Percentiles rank a stretch among this genome's conserved stretches.
phyloP scores from a whole-genome alignment of 1,140 invertebrate genomes.

The Camponotus pennsylvanicus region DNA sequence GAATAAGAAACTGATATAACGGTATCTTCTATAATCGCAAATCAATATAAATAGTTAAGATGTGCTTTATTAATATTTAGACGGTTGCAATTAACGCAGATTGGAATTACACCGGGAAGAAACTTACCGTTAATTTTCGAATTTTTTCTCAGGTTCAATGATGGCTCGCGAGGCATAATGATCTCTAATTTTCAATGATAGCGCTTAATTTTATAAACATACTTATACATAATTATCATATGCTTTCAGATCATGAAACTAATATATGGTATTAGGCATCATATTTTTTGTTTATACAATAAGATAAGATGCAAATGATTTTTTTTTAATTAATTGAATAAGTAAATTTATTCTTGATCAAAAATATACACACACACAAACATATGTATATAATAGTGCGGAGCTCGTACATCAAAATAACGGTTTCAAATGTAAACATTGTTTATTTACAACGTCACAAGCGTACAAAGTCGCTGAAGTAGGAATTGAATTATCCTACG shows the following conservation, averaged over 20 bases:
- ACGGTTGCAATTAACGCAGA: slow-evolving; percentile 6
- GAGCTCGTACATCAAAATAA: too few relatives aligned
- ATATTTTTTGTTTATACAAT: not conserved
- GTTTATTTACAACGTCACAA: too few relatives aligned
- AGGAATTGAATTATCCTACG: too few relatives aligned
- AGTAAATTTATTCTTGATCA: too few relatives aligned
- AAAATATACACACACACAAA: too few relatives aligned
- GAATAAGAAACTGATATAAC: slow-evolving; percentile 21
- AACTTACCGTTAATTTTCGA: slow-evolving; percentile 21
- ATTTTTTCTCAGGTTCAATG: not conserved
- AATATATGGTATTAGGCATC: not conserved
- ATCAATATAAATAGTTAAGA: slow-evolving; percentile 9
- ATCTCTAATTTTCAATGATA: not conserved
- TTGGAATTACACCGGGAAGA: slow-evolving; percentile 19
- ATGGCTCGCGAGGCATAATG: not conserved
- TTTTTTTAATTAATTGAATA: too few relatives aligned
- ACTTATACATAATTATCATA: not conserved
- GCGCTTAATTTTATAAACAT: too few relatives aligned
- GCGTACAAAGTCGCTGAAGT: too few relatives aligned
- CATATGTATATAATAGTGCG: too few relatives aligned
- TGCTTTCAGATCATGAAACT: not conserved
- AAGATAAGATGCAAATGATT: not conserved
- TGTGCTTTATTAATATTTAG: not conserved
- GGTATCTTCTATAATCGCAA: not conserved
- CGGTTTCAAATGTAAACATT: too few relatives aligned